phyloP scores from a whole-genome alignment of 2,797 vertebrate species.

The Avahi laniger region DNA sequence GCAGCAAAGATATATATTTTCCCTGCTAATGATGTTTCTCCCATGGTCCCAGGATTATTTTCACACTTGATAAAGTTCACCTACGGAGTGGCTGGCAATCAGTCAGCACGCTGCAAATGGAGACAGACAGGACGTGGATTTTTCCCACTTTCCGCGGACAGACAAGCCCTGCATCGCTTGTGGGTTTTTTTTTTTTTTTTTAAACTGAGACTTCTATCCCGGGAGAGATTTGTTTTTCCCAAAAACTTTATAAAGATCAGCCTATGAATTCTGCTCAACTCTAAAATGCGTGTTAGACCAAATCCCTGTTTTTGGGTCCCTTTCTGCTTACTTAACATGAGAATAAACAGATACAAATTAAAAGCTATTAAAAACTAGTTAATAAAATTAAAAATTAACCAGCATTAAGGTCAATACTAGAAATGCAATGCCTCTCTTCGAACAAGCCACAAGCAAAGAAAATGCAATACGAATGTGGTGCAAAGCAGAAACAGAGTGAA shows the following conservation, averaged over 20 bases:
- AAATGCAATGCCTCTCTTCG: not conserved
- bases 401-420: not conserved
- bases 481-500: not conserved
- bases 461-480: not conserved
- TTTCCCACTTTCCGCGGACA: not conserved
- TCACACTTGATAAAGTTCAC: constrained; percentile 47
- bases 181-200: not conserved
- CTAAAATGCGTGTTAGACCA: not conserved
- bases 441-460: not conserved
- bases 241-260: constrained; percentile 28
- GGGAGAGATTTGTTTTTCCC: not conserved
- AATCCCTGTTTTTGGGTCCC: not conserved
- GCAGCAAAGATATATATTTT: constrained; percentile 48
- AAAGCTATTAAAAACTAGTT: not conserved
- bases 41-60: constrained; percentile 43
- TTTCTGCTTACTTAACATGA: not conserved
- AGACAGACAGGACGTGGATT: not conserved
- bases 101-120: not conserved
- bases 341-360: not conserved
- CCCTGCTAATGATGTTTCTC: constrained; percentile 62
- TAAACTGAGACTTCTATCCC: not conserved
- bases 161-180: not conserved
- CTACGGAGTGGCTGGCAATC: not conserved
- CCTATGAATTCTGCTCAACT: not conserved
- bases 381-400: not conserved